Percentiles rank a stretch among this genome's conserved stretches.
Evolutionary conservation across 2,888 invertebrate species (phyloP).

Genomic region (Drosophila ustulata): DNA sequence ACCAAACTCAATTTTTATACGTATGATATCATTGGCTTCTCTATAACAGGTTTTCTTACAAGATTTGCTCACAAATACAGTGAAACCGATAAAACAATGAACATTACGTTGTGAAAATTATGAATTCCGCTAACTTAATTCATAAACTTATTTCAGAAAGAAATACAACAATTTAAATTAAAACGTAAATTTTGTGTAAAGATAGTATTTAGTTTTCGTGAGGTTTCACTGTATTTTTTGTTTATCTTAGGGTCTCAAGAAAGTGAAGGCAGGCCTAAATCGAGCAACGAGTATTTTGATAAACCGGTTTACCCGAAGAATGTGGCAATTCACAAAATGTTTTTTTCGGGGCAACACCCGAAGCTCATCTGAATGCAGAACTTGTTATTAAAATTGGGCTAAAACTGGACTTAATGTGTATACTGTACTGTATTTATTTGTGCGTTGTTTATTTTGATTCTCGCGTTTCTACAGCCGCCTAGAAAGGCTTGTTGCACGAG

Average conservation of each 20-base stretch:
- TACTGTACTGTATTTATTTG: constrained; percentile 6
- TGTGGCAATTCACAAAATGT: constrained; percentile 27
- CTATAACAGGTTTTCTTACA: constrained; percentile 61
- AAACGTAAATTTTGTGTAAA: too few species aligned
- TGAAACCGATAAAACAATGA: background rate
- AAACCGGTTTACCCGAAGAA: constrained; percentile 54
- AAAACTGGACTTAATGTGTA: constrained; percentile 13
- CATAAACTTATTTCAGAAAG: background rate
- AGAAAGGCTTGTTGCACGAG: constrained; percentile 46
- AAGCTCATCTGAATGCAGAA: constrained; percentile 56
- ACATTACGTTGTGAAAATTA: background rate
- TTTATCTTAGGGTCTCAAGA: constrained; percentile 12
- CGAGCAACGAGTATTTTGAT: background rate
- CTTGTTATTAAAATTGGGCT: constrained; percentile 65
- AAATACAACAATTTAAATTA: background rate
- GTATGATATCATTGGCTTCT: constrained; percentile 61
- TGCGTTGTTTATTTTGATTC: constrained; percentile 49
- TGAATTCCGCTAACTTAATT: background rate
- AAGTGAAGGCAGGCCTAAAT: constrained; percentile 36
- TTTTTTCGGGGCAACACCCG: constrained; percentile 24
- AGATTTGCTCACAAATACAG: constrained; percentile 17
- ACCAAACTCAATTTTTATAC: constrained; percentile 24
- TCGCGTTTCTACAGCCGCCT: constrained; percentile 27
- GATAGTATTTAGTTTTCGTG: background rate
- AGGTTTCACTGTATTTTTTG: constrained; percentile 30